Evolutionary conservation across 2,797 vertebrate species (phyloP).

Genomic region (Neopelma chrysocephalum): DNA sequence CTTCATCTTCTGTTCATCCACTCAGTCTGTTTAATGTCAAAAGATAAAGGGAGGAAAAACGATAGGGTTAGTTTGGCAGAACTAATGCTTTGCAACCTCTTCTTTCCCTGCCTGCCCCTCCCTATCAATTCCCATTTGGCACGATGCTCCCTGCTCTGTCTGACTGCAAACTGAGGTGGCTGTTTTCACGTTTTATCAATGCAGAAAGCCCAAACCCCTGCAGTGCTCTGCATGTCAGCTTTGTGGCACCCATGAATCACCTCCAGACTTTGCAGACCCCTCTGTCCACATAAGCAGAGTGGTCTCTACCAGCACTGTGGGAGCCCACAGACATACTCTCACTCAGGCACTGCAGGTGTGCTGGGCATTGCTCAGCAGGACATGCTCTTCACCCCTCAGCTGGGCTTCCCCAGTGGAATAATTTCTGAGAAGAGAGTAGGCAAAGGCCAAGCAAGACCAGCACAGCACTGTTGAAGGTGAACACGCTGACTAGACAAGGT

Average conservation of each 20-base stretch:
- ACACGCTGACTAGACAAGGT: accelerated
- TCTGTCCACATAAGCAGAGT: not conserved
- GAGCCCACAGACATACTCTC: accelerated
- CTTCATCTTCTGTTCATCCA: conserved; percentile 11
- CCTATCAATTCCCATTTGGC: not conserved
- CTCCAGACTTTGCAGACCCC: not conserved
- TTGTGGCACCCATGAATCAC: not conserved
- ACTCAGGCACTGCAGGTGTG: accelerated
- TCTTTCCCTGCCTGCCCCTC: not conserved
- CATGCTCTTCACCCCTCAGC: accelerated
- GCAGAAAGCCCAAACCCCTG: not conserved
- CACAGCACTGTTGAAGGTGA: not conserved
- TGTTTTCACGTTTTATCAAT: not conserved
- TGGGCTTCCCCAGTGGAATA: accelerated
- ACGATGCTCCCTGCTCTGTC: not conserved
- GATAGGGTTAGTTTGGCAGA: conserved; percentile 14
- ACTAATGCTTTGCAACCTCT: not conserved
- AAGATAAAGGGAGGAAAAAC: conserved; percentile 15
- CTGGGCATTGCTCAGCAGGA: not conserved
- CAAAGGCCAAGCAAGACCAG: not conserved
- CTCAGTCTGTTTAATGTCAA: conserved; percentile 42
- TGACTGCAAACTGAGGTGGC: not conserved
- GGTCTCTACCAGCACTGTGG: not conserved
- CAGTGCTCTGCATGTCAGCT: not conserved
- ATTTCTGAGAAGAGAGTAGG: not conserved